phyloP scores from a whole-genome alignment of 2,113 vertebrate species.

The Dasyornis broadbenti region DNA sequence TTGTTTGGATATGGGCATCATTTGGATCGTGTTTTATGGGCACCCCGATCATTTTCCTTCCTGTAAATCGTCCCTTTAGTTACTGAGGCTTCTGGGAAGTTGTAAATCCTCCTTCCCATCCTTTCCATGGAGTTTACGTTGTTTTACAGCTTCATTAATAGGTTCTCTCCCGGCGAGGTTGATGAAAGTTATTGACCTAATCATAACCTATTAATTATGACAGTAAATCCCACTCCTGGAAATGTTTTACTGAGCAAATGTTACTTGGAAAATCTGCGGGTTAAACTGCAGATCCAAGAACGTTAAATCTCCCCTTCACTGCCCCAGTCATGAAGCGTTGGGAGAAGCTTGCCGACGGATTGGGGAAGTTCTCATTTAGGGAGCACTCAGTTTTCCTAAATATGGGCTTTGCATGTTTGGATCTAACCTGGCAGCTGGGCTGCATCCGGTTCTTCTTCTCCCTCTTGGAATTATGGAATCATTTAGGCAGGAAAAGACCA shows the following conservation, averaged over 20 bases:
- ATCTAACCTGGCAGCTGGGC: background rate
- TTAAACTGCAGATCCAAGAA: slow-evolving; percentile 48
- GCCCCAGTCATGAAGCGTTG: fast-evolving
- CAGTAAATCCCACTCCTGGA: slow-evolving; percentile 63
- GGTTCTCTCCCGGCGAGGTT: slow-evolving; percentile 60
- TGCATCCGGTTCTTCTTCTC: background rate
- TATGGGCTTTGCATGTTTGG: background rate
- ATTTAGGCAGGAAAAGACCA: background rate
- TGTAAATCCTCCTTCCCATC: slow-evolving; percentile 64
- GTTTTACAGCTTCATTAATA: slow-evolving; percentile 72
- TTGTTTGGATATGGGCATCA: slow-evolving; percentile 62
- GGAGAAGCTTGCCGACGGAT: background rate
- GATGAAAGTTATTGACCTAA: slow-evolving; percentile 76
- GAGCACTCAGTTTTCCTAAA: background rate
- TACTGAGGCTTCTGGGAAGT: slow-evolving; percentile 72
- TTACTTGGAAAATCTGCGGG: slow-evolving; percentile 51
- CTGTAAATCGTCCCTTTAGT: slow-evolving; percentile 70
- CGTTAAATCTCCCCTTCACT: slow-evolving; percentile 35
- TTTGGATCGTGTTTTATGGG: slow-evolving; percentile 69
- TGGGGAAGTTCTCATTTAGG: background rate
- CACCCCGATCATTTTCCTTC: slow-evolving; percentile 64
- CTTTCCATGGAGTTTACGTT: slow-evolving; percentile 61
- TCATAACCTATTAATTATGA: slow-evolving; percentile 76
- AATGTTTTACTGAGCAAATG: slow-evolving; percentile 64
- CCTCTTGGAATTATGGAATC: background rate